Evolutionary conservation across 2,888 invertebrate species (phyloP).

Genomic region (Drosophila anomelani): DNA sequence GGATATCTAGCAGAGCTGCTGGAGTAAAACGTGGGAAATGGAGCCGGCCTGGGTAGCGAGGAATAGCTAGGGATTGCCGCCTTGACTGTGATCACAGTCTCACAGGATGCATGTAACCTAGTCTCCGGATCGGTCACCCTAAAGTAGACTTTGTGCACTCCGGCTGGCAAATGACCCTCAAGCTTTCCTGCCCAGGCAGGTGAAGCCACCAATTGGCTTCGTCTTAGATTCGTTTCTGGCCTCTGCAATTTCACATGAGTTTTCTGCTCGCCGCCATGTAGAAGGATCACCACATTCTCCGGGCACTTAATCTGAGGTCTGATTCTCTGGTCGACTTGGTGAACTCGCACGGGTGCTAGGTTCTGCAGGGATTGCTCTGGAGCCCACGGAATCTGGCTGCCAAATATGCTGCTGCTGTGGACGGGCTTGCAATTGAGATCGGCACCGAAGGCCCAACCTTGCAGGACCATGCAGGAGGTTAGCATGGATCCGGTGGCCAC

Average conservation of each 20-base stretch:
- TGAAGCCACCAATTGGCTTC: constrained; percentile 87
- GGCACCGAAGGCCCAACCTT: constrained; percentile 82
- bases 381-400: constrained; percentile 6
- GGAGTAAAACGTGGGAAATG: constrained; percentile 14
- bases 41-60: constrained; percentile 58
- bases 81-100: constrained; percentile 87
- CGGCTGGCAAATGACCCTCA: constrained; percentile 86
- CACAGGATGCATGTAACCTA: constrained; percentile 86
- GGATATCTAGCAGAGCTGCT: constrained; percentile 9
- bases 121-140: constrained; percentile 86
- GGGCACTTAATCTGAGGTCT: constrained; percentile 88
- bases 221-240: constrained; percentile 88
- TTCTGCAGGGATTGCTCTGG: constrained; percentile 1
- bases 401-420: constrained; percentile 8
- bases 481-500: constrained; percentile 79
- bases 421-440: constrained; percentile 78
- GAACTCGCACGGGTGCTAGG: constrained; percentile 4
- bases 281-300: constrained; percentile 86
- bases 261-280: constrained; percentile 84
- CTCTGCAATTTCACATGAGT: constrained; percentile 85
- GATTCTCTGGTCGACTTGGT: constrained; percentile 73
- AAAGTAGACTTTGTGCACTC: constrained; percentile 87
- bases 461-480: constrained; percentile 79
- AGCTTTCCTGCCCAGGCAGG: constrained; percentile 88
- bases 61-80: constrained; percentile 1